Percentiles rank a stretch among this genome's conserved stretches.
These are phyloP conservation scores for Aquatica leii DNA, from an alignment of 2,888 invertebrate species.

Conservation along the genomic window DNA sequence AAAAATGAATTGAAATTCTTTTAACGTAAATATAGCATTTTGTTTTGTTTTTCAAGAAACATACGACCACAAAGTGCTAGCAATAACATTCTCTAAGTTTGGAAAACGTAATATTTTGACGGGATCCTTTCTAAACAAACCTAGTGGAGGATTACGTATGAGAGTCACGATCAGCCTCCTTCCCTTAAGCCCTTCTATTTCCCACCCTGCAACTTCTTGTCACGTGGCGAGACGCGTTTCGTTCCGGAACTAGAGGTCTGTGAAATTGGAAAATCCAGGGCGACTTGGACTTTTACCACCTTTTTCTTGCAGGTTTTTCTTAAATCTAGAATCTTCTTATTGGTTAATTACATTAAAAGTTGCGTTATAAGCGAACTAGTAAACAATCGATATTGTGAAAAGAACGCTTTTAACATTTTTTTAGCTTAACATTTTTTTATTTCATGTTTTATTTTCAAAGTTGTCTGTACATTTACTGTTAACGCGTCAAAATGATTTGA, in stretches of 20 bases:
- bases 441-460: conserved; percentile 28
- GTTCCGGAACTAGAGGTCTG: conserved; percentile 58
- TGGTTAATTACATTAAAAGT: conserved; percentile 29
- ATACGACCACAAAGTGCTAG: conserved; percentile 42
- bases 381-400: conserved; percentile 22
- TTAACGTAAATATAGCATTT: conserved; percentile 21
- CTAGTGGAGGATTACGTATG: conserved; percentile 49
- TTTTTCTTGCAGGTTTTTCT: conserved; percentile 37
- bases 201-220: conserved; percentile 43
- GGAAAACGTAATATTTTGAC: conserved; percentile 52
- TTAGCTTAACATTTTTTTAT: conserved; percentile 16
- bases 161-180: conserved; percentile 44
- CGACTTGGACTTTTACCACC: conserved; percentile 56
- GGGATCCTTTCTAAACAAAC: conserved; percentile 51
- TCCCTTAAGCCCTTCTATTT: conserved; percentile 33
- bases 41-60: conserved; percentile 34
- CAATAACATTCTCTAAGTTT: conserved; percentile 45
- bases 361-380: conserved; percentile 26
- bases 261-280: conserved; percentile 61
- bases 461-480: conserved; percentile 27
- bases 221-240: conserved; percentile 54
- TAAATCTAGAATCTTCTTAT: conserved; percentile 40
- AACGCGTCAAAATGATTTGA: conserved; percentile 23
- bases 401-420: conserved; percentile 9
- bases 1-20: conserved; percentile 25